These are phyloP conservation scores for Thunnus albacares DNA, from an alignment of 2,797 vertebrate species.

Conservation along the genomic window DNA sequence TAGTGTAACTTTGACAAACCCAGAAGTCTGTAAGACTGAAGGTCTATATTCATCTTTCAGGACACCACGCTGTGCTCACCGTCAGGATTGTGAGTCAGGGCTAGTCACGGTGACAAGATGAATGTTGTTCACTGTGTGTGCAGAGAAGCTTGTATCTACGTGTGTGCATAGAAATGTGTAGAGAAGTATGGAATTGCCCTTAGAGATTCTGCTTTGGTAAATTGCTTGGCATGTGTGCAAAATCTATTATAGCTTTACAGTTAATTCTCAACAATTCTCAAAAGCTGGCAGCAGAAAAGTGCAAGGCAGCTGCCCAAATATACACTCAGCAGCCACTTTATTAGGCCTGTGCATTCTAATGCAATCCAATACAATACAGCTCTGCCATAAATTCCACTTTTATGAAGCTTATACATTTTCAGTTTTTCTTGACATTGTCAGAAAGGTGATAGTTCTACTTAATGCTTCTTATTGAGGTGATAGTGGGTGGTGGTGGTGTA, in stretches of 20 bases:
- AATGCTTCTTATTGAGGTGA: no score
- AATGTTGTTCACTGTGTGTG: conserved; percentile 4
- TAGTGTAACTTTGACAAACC: conserved; percentile 15
- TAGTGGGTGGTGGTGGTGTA: no score
- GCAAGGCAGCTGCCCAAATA: conserved; percentile 25
- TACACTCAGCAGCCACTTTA: not conserved
- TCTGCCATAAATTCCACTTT: no score
- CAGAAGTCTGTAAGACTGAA: not conserved
- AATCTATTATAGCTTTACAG: conserved; percentile 17
- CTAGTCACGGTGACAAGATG: conserved; percentile 31
- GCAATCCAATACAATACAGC: no score
- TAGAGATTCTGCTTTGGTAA: conserved; percentile 6
- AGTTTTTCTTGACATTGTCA: no score
- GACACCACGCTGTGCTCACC: conserved; percentile 1
- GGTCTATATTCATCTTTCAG: conserved; percentile 1
- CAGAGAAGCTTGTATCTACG: not conserved
- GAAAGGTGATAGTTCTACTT: no score
- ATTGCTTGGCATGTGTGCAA: conserved; percentile 11
- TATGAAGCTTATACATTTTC: no score
- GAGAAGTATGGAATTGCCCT: conserved; percentile 5
- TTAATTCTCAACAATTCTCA: conserved; percentile 11
- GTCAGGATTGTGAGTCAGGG: conserved; percentile 33
- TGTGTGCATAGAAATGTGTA: not conserved
- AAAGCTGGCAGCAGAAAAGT: conserved; percentile 21
- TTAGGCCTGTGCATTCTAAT: no score